phyloP scores from a whole-genome alignment of 1,140 invertebrate species.

The Calosoma granatense region DNA sequence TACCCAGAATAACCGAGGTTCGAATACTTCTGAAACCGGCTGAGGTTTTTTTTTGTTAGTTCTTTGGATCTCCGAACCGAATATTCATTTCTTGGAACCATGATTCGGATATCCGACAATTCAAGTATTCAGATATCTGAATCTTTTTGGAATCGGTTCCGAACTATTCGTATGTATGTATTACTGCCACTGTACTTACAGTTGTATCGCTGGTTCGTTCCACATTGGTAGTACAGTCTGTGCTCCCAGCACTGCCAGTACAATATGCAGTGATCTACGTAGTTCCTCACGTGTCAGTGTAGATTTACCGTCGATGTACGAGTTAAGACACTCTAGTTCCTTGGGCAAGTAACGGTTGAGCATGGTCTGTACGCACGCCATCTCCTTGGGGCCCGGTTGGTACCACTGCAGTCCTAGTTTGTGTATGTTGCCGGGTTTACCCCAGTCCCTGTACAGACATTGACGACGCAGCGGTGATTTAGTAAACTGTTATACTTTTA shows the following conservation, averaged over 20 bases:
- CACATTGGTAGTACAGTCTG: constrained; percentile 48
- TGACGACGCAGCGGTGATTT: too few species aligned
- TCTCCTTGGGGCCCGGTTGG: constrained; percentile 58
- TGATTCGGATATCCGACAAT: too few species aligned
- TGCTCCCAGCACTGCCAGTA: constrained; percentile 43
- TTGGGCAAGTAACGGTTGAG: constrained; percentile 51
- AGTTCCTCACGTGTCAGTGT: constrained; percentile 33
- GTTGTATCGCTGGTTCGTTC: constrained; percentile 41
- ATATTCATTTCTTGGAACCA: too few species aligned
- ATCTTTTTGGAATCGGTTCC: too few species aligned
- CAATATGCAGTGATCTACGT: constrained; percentile 33
- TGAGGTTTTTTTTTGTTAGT: too few species aligned
- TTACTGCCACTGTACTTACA: too few species aligned
- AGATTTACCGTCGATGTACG: constrained; percentile 36
- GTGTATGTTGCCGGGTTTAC: constrained; percentile 51
- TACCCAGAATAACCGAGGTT: too few species aligned
- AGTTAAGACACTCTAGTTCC: constrained; percentile 42
- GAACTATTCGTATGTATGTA: too few species aligned
- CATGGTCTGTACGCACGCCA: constrained; percentile 50
- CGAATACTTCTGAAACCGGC: too few species aligned
- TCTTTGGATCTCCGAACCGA: too few species aligned
- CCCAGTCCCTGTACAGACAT: constrained; percentile 61
- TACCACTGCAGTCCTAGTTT: constrained; percentile 67
- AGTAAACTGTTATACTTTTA: constrained; percentile 6
- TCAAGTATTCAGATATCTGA: too few species aligned